phyloP scores from a whole-genome alignment of 2,888 invertebrate species.

The Omphaloscelis lunosa region DNA sequence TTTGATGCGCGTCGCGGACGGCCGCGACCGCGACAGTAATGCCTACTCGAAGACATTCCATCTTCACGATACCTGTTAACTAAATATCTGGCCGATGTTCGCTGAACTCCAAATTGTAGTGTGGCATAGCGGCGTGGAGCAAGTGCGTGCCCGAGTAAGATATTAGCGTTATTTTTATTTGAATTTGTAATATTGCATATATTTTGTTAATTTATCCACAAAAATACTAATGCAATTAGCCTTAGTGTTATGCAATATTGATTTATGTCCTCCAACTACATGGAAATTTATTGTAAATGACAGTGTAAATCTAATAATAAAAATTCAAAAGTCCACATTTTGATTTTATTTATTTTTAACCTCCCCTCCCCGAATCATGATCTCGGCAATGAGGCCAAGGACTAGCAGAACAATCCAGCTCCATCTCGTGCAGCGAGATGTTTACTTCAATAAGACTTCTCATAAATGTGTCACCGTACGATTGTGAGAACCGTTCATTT shows the following conservation, averaged over 20 bases:
- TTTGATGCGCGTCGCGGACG: constrained; percentile 72
- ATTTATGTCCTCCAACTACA: constrained; percentile 91
- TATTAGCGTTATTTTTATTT: constrained; percentile 90
- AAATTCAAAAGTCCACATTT: constrained; percentile 89
- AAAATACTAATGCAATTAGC: constrained; percentile 91
- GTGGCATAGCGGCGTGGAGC: constrained; percentile 76
- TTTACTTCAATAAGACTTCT: too few relatives aligned
- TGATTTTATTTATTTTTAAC: constrained; percentile 74
- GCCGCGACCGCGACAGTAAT: constrained; percentile 67
- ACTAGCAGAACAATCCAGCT: background rate
- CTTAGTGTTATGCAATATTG: constrained; percentile 91
- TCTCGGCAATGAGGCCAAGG: background rate
- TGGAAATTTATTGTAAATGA: constrained; percentile 91
- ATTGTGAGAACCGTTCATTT: too few relatives aligned
- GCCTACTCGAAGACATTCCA: constrained; percentile 84
- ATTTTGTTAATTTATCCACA: constrained; percentile 90
- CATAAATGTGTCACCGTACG: too few relatives aligned
- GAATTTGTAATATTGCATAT: constrained; percentile 90
- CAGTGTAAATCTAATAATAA: constrained; percentile 91
- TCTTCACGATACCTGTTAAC: constrained; percentile 74
- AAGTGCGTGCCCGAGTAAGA: constrained; percentile 89
- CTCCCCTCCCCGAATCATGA: background rate
- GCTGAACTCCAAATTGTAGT: constrained; percentile 74
- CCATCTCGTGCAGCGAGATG: too few relatives aligned
- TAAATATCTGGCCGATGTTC: constrained; percentile 73